A percentile compares a stretch with the other conserved stretches of the same genome.
Conservation (phyloP, 2,888 invertebrate genomes). For the Meghimatium bilineatum region DNA sequence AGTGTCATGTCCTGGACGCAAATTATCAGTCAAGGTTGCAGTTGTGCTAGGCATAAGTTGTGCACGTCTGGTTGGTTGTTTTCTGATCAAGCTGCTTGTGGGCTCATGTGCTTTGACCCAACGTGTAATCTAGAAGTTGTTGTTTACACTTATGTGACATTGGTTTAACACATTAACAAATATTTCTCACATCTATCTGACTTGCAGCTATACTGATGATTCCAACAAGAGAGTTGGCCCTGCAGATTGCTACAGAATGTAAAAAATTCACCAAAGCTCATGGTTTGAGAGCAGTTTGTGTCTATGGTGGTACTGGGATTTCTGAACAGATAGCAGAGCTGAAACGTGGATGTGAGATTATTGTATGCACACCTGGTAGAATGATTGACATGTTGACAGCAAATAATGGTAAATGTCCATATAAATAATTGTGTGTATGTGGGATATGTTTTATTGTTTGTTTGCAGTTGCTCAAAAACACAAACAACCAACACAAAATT, state of each 20-base stretch:
- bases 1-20: too few species aligned
- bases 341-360: slow-evolving; percentile 97
- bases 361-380: slow-evolving; percentile 98
- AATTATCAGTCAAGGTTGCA: too few species aligned
- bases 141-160: too few species aligned
- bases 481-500: too few species aligned
- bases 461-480: background rate
- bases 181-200: background rate
- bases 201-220: slow-evolving; percentile 92
- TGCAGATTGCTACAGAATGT: slow-evolving; percentile 98
- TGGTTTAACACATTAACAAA: too few species aligned
- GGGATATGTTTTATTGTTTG: too few species aligned
- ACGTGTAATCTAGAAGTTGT: too few species aligned
- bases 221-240: slow-evolving; percentile 97
- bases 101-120: too few species aligned
- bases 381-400: slow-evolving; percentile 99
- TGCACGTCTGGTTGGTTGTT: too few species aligned
- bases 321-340: slow-evolving; percentile 97
- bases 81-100: too few species aligned
- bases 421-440: background rate
- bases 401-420: slow-evolving; percentile 85
- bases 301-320: slow-evolving; percentile 98
- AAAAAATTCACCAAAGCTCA: slow-evolving; percentile 92
- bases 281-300: slow-evolving; percentile 92
- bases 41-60: too few species aligned